Evolutionary conservation across 2,113 vertebrate genomes (phyloP).

Genomic region (Albula goreensis): DNA sequence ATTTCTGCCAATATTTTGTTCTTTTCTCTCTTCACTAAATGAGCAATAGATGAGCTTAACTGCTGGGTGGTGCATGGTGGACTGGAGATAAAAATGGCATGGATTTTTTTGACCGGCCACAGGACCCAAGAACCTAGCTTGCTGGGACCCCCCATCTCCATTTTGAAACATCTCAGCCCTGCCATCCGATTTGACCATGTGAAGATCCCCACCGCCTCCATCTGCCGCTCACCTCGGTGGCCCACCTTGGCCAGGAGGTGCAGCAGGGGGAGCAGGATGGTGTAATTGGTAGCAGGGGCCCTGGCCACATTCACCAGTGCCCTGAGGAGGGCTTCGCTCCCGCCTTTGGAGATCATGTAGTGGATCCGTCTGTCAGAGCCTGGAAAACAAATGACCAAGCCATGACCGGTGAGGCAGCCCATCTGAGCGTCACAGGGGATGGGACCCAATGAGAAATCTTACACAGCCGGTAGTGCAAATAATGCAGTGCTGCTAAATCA

Average conservation of each 20-base stretch:
- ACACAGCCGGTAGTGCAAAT: background rate
- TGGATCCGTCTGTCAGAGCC: conserved; percentile 82
- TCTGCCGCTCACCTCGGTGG: conserved; percentile 74
- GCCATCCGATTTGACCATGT: background rate
- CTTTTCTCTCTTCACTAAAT: background rate
- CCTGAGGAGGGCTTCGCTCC: conserved; percentile 83
- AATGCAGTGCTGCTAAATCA: background rate
- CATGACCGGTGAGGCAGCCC: background rate
- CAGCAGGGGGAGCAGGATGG: conserved; percentile 76
- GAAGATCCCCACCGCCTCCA: background rate
- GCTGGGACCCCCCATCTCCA: background rate
- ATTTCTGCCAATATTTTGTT: background rate
- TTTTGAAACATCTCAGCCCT: background rate
- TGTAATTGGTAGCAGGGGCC: conserved; percentile 58
- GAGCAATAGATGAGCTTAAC: background rate
- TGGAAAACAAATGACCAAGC: conserved; percentile 40
- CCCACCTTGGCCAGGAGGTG: conserved; percentile 85
- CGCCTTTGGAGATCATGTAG: conserved; percentile 88
- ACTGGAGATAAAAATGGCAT: background rate
- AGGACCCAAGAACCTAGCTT: background rate
- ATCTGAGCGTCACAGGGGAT: background rate
- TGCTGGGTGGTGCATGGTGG: background rate
- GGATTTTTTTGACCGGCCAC: background rate
- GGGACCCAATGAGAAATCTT: background rate
- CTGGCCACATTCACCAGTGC: conserved; percentile 66